Percentiles rank a stretch among this genome's conserved stretches.
Conservation (phyloP, 2,888 invertebrate genomes). For the Lacanobia wlatinum region DNA sequence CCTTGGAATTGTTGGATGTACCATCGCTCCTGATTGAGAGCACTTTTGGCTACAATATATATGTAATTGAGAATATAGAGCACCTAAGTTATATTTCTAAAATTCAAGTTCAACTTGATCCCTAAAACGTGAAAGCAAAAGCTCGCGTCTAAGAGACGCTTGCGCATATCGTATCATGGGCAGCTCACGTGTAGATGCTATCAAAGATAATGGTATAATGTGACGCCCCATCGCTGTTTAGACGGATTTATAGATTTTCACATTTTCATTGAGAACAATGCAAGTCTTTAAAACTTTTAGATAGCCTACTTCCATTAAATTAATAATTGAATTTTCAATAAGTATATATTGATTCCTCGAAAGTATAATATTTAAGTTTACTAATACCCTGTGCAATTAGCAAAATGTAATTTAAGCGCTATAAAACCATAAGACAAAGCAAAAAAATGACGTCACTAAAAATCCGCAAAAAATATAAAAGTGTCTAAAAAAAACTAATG, state of each 20-base stretch:
- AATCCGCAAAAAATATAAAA: conserved; percentile 11
- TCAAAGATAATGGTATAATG: conserved; percentile 79
- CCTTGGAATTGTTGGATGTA: neutral
- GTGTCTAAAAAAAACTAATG: conserved; percentile 38
- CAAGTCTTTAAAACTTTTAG: neutral
- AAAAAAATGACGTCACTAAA: neutral
- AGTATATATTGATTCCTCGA: neutral
- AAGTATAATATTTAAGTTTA: neutral
- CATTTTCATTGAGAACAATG: conserved; percentile 21
- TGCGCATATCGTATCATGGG: conserved; percentile 68
- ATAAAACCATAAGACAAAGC: neutral
- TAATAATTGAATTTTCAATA: neutral
- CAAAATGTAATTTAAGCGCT: neutral
- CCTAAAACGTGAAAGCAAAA: conserved; percentile 61
- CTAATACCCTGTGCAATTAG: neutral
- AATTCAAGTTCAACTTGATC: conserved; percentile 4
- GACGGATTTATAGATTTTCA: conserved; percentile 71
- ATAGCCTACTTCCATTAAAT: neutral
- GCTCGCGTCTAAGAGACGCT: conserved; percentile 39
- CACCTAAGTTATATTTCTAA: neutral
- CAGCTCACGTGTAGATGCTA: conserved; percentile 77
- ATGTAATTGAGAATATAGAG: neutral
- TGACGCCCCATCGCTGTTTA: conserved; percentile 75
- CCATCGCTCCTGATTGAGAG: too few relatives aligned
- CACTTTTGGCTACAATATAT: neutral